Conservation (phyloP, 2,888 invertebrate species). For the Leptinotarsa peninsularis region DNA sequence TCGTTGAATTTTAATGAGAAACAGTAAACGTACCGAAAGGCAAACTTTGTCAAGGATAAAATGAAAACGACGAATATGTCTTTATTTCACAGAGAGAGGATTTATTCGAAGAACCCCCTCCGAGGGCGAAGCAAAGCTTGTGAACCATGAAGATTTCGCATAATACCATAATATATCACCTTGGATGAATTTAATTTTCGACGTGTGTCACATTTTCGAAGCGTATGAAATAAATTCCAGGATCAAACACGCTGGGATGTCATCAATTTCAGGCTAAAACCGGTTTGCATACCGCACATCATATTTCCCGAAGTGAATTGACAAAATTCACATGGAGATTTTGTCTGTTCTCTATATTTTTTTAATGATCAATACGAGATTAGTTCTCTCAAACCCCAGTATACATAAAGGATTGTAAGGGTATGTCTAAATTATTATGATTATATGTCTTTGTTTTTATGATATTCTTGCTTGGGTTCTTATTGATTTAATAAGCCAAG, state of each 20-base stretch:
- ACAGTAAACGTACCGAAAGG: neutral
- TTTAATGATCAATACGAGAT: too few species aligned
- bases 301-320: too few species aligned
- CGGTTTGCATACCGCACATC: neutral
- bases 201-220: slow-evolving; percentile 11
- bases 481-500: too few species aligned
- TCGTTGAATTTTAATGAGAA: neutral
- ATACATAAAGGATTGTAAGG: too few species aligned
- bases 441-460: too few species aligned
- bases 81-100: neutral
- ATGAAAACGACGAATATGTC: neutral
- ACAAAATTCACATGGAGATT: too few species aligned
- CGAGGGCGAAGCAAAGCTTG: neutral
- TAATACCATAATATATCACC: slow-evolving; percentile 3
- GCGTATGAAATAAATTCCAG: neutral
- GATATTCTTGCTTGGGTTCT: too few species aligned
- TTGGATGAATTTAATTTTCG: slow-evolving; percentile 4
- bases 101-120: neutral
- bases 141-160: neutral
- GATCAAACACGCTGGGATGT: slow-evolving; percentile 4
- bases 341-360: too few species aligned
- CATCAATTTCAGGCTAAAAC: neutral
- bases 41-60: neutral
- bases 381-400: too few species aligned
- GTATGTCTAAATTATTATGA: too few species aligned